Conservation (phyloP, 1,140 invertebrate species). For the Laupala kohalensis region DNA sequence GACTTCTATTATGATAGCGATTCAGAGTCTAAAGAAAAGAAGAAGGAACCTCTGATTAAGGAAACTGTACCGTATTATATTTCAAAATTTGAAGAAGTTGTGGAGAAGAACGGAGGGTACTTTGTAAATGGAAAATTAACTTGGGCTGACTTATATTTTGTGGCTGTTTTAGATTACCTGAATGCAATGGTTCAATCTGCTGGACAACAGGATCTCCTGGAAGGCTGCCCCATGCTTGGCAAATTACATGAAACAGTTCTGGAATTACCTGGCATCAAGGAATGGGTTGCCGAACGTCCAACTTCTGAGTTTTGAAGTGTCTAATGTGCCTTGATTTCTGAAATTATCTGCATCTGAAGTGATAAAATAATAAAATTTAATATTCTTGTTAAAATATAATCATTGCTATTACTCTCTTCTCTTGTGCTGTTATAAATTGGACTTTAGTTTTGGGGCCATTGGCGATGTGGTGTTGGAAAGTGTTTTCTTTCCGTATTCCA, state of each 20-base stretch:
- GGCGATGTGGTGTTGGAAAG: no score
- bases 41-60: slow-evolving; percentile 22
- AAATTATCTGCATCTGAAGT: no score
- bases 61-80: slow-evolving; percentile 27
- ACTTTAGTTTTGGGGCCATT: no score
- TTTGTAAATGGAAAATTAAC: slow-evolving; percentile 41
- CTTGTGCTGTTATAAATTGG: no score
- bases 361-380: no score
- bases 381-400: no score
- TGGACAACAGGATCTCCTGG: slow-evolving; percentile 38
- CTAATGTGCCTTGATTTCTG: no score
- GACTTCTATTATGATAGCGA: slow-evolving; percentile 23
- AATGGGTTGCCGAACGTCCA: slow-evolving; percentile 35
- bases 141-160: slow-evolving; percentile 49
- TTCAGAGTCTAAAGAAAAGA: slow-evolving; percentile 23
- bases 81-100: slow-evolving; percentile 32
- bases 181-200: slow-evolving; percentile 40
- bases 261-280: slow-evolving; percentile 30
- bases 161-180: slow-evolving; percentile 43
- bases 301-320: slow-evolving; percentile 33
- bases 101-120: slow-evolving; percentile 38
- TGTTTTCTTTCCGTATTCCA: no score
- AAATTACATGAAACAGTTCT: slow-evolving; percentile 32
- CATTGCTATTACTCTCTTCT: no score
- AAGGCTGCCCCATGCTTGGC: slow-evolving; percentile 33